Evolutionary conservation across 1,140 invertebrate species (phyloP), one percentile per base, ranked within the genome.

Genomic region (Helicoverpa zea): DNA sequence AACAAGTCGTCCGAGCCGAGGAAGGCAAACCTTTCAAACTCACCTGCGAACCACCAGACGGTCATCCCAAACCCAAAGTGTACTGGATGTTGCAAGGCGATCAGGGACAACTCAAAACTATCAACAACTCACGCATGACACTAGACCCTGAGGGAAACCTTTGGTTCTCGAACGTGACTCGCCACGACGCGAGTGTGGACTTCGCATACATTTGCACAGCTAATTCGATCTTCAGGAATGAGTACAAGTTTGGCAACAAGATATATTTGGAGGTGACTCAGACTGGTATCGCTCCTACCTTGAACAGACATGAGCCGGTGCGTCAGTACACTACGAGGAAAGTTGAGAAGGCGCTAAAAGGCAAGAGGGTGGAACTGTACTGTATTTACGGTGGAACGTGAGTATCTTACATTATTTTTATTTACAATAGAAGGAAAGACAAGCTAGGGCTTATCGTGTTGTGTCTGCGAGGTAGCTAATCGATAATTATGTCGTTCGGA

Each of bases 91-190:
- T 98, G 59, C 97, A 98, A 92, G 97, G 97, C 85, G 96, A 96
- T 0, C 96, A 96, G 61, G 98, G 98, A 30, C 96, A 96, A 66
- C 97, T 99, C 72, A 97, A 97, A 86, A 98, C 97, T 52, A 98
- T 99, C 76, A 99, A 99, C 89, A 98, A 98, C 87, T 98, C 98
- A 0, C 96, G 98, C 76, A 98, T 99, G 97, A 99, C 98, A 3
- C 95, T 99, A 14, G 98, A 99, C 94, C 98, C 98, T 0, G 98
- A 99, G 95, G 98, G 98, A 52, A 98, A 98, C 86, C 95, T 99
- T 0, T 99, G 98, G 97, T 99, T 99, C 94, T 98, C 98, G 30
- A 99, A 99, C 95, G 97, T 99, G 5, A 99, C 98, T 0, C 96
- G 96, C 75, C 89, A 96, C n/a, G 98, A 99, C 93, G 96, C 97